Conservation (phyloP, 2,113 vertebrate genomes). For the Apodemus speciosus region DNA sequence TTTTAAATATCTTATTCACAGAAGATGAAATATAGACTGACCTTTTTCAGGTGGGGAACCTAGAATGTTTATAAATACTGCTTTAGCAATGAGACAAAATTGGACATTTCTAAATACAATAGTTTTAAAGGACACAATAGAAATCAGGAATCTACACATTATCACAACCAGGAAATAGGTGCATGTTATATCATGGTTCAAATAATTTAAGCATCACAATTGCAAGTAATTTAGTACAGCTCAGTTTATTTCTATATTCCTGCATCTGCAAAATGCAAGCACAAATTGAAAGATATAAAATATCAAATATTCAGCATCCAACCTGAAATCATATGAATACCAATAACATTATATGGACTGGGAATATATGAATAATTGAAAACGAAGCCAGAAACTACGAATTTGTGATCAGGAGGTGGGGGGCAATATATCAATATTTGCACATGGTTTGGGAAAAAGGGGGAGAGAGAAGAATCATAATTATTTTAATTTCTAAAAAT, state of each 20-base stretch:
- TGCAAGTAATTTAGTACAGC: background rate
- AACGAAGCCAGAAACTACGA: background rate
- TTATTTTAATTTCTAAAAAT: background rate
- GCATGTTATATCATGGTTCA: background rate
- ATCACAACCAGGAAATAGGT: background rate
- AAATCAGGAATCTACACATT: background rate
- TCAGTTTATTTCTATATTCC: background rate
- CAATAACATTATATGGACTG: background rate
- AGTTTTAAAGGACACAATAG: background rate
- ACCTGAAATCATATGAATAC: background rate
- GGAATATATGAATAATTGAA: background rate
- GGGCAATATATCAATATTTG: background rate
- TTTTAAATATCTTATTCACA: constrained; percentile 44
- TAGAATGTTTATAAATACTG: background rate
- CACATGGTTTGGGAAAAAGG: background rate
- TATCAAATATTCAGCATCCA: background rate
- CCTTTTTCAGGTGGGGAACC: background rate
- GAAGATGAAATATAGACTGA: constrained; percentile 7
- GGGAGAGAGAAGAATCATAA: background rate
- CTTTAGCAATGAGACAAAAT: background rate
- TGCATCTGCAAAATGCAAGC: background rate
- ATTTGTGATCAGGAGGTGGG: background rate
- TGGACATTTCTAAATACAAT: background rate
- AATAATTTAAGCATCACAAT: background rate
- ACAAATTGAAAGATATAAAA: background rate